Percentiles rank a stretch among this genome's conserved stretches.
These are phyloP conservation scores for Hermaeophaga mercurialis DNA, from an alignment of 2,888 invertebrate species.

Conservation along the genomic window DNA sequence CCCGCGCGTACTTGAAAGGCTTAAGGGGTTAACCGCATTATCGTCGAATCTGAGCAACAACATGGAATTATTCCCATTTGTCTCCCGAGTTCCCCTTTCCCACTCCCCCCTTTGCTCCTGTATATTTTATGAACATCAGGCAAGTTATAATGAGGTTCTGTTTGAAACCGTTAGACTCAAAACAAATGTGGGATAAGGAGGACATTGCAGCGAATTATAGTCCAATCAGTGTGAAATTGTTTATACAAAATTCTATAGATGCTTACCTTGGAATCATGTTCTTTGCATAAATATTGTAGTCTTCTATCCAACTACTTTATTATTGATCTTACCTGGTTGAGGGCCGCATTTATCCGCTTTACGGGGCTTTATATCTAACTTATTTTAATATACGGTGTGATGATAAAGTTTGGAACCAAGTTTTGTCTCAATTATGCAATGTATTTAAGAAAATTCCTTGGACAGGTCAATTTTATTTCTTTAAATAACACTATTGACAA, in stretches of 20 bases:
- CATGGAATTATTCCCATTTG: constrained; percentile 48
- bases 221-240: constrained; percentile 1
- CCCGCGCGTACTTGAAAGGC: constrained; percentile 41
- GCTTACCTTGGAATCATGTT: too few relatives aligned
- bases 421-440: too few relatives aligned
- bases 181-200: constrained; percentile 40
- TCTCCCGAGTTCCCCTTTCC: constrained; percentile 33
- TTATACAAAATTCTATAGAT: not conserved
- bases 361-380: too few relatives aligned
- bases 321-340: too few relatives aligned
- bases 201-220: constrained; percentile 36
- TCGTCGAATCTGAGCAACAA: constrained; percentile 49
- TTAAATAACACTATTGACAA: too few relatives aligned
- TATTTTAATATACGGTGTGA: too few relatives aligned
- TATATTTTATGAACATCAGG: constrained; percentile 60
- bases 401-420: too few relatives aligned
- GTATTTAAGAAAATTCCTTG: too few relatives aligned
- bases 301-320: too few relatives aligned
- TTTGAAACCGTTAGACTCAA: constrained; percentile 56
- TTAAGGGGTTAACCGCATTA: constrained; percentile 55
- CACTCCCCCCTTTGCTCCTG: constrained; percentile 41
- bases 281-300: too few relatives aligned
- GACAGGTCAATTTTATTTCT: too few relatives aligned
- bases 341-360: too few relatives aligned
- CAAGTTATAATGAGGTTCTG: constrained; percentile 60